Percentiles rank a stretch among this genome's conserved stretches.
Conservation (phyloP, 2,113 vertebrate genomes). For the Chaetops frenatus region DNA sequence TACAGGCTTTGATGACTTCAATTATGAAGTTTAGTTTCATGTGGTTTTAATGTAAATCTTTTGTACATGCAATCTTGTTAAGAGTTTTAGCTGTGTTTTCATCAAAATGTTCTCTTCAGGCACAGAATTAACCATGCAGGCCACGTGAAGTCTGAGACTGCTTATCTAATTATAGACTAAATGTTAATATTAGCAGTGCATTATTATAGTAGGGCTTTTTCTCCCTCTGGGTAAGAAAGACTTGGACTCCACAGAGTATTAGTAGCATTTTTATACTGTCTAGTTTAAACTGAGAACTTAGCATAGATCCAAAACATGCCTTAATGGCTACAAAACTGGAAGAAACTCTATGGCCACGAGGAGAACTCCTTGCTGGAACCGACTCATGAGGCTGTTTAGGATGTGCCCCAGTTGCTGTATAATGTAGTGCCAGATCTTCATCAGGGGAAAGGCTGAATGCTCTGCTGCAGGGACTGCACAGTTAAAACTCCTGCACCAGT, state of each 20-base stretch:
- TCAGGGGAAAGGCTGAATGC: neutral
- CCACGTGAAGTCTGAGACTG: neutral
- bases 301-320: neutral
- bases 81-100: conserved; percentile 61
- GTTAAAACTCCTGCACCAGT: neutral
- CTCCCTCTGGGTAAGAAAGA: neutral
- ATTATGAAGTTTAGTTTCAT: conserved; percentile 66
- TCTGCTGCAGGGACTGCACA: neutral
- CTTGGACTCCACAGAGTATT: neutral
- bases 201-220: neutral
- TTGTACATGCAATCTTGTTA: conserved; percentile 72
- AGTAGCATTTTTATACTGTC: neutral
- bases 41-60: conserved; percentile 79
- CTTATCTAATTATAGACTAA: neutral
- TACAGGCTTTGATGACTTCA: conserved; percentile 22
- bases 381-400: neutral
- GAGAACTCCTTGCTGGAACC: neutral
- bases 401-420: neutral
- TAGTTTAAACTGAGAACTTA: neutral
- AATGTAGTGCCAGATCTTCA: neutral
- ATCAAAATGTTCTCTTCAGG: conserved; percentile 44
- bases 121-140: conserved; percentile 55
- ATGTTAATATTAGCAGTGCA: neutral
- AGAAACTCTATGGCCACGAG: neutral
- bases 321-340: neutral